Conservation (phyloP, 1,140 invertebrate genomes). For the Heterodera schachtii region DNA sequence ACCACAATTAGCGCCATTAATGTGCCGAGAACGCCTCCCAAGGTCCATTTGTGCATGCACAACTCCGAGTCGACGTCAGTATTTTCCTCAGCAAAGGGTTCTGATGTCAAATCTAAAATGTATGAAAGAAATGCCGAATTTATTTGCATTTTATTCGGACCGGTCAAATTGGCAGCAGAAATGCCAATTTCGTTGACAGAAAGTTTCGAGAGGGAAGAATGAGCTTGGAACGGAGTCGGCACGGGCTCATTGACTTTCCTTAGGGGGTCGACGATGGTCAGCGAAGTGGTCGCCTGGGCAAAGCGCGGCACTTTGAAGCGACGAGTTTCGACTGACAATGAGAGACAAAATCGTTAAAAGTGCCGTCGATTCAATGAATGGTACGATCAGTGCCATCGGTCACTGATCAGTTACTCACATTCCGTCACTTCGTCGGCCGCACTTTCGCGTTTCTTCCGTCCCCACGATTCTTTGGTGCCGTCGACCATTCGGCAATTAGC, state of each 20-base stretch:
- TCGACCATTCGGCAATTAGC: constrained; percentile 54
- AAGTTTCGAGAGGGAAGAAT: constrained; percentile 18
- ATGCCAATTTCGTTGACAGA: constrained; percentile 11
- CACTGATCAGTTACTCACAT: constrained; percentile 46
- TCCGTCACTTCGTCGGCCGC: constrained; percentile 56
- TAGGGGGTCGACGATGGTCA: constrained; percentile 62
- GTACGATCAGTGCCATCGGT: constrained; percentile 1
- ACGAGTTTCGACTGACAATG: constrained; percentile 62
- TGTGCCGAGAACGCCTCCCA: constrained; percentile 48
- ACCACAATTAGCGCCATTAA: constrained; percentile 55
- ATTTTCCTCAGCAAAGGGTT: background rate
- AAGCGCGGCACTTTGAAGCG: constrained; percentile 64
- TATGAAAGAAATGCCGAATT: background rate
- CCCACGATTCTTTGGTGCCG: constrained; percentile 58
- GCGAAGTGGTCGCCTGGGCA: constrained; percentile 60
- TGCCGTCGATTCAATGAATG: no score
- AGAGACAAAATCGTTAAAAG: background rate
- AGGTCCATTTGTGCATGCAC: constrained; percentile 53
- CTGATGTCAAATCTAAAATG: background rate
- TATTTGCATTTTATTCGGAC: background rate
- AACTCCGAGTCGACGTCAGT: constrained; percentile 27
- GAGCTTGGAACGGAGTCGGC: constrained; percentile 17
- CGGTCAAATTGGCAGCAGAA: constrained; percentile 16
- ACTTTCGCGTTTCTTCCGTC: constrained; percentile 58
- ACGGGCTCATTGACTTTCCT: constrained; percentile 56